Conservation (phyloP, 1,140 invertebrate species). For the Trinorchestia longiramus region DNA sequence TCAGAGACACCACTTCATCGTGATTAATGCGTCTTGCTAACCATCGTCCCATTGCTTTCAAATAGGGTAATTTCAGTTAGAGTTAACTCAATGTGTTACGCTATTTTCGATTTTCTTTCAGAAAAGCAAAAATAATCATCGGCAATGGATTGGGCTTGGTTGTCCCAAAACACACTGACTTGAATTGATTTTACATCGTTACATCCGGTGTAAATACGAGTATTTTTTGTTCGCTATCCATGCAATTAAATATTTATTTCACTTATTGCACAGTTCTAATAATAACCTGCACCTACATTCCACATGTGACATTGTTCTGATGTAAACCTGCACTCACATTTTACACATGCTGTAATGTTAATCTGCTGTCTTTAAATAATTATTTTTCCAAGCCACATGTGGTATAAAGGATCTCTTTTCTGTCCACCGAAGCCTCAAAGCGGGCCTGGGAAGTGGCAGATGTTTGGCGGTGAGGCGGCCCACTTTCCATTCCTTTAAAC, state of each 20-base stretch:
- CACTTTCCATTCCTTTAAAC: constrained; percentile 31
- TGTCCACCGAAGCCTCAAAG: neutral
- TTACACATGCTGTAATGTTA: neutral
- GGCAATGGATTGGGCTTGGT: too few relatives aligned
- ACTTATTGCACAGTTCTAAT: too few relatives aligned
- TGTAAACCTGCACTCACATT: neutral
- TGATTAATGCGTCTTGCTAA: neutral
- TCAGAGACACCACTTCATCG: neutral
- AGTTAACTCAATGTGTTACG: neutral
- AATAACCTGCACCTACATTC: too few relatives aligned
- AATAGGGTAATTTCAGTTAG: neutral
- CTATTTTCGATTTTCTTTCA: neutral
- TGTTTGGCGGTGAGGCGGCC: constrained; percentile 20
- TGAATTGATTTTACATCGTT: too few relatives aligned
- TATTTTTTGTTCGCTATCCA: too few relatives aligned
- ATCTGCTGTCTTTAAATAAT: neutral
- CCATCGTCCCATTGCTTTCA: neutral
- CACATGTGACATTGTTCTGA: neutral
- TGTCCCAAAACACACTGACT: neutral
- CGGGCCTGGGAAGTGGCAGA: constrained; percentile 24
- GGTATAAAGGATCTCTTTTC: neutral
- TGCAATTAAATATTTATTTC: too few relatives aligned
- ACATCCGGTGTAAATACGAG: too few relatives aligned
- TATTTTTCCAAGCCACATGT: neutral
- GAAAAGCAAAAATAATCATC: neutral